Base-by-base conservation (phyloP, 2,797 vertebrate species). In the Leptodactylus fallax region DNA sequence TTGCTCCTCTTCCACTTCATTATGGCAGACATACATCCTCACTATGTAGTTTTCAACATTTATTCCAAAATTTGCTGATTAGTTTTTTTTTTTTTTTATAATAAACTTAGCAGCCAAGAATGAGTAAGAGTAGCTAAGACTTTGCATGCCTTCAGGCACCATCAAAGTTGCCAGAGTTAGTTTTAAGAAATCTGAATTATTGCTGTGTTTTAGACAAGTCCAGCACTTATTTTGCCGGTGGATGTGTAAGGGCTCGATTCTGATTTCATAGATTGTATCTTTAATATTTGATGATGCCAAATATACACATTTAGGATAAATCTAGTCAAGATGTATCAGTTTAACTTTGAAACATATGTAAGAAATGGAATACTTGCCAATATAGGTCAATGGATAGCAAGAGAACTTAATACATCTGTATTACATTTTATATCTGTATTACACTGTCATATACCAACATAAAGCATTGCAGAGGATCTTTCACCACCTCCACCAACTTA, bases 21-120 rank as follows among this genome's bases (percentile, higher is more conserved):
- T 72, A 49, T 49, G 19, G 19, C 16, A 49, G 60, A 76, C 25
- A n/a, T 53, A 85, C 7, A 36, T 45, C 19, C 4, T 36, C 36
- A 2, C 36, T n/a, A 45, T 11, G 47, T 60, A 67, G 36, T 80
- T 71, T 69, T 17, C 61, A 58, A 71, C 25, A 36, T 27, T 60
- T 13, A 49, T 58, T 71, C 25, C 5, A 79, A 65, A 47, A 23
- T 69, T 67, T 60, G 58, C 51, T 86, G 85, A 86, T 80, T 80
- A 55, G 17, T 45, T 69, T 77, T 21, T 14, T 72, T 36, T 85
- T 67, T 85, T 86, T 27, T 58, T 56, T 45, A 85, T 85, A 61
- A 56, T 85, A 63, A 61, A 77, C 47, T 79, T 58, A 53, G 45
- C 67, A 51, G 74, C 25, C 25, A 78, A 55, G 45, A 76, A 79